A percentile compares a stretch with the other conserved stretches of the same genome.
These are phyloP conservation scores for Tapera naevia DNA, from an alignment of 2,797 vertebrate genomes.

Conservation along the genomic window DNA sequence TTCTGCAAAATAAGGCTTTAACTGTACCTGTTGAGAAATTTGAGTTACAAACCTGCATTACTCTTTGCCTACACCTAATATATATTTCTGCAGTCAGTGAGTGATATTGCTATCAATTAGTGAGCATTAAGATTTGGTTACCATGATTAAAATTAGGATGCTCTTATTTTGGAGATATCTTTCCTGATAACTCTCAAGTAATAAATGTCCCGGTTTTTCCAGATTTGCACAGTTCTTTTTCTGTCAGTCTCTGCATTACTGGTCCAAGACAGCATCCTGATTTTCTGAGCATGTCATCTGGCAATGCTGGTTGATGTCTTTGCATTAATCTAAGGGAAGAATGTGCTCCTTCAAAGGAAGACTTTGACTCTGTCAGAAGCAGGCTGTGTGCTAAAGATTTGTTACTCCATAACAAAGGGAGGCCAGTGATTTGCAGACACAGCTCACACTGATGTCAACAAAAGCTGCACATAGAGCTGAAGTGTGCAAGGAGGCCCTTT, in stretches of 20 bases:
- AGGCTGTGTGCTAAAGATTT: slow-evolving; percentile 37
- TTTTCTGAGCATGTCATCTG: not conserved
- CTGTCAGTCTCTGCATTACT: not conserved
- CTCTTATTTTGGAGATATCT: slow-evolving; percentile 6
- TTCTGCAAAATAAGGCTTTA: not conserved
- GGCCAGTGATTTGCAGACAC: slow-evolving; percentile 21
- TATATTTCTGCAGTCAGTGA: slow-evolving; percentile 14
- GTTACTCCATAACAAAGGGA: slow-evolving; percentile 22
- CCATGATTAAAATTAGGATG: not conserved
- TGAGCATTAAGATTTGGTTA: not conserved
- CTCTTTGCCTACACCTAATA: not conserved
- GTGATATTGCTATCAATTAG: not conserved
- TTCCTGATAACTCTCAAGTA: not conserved
- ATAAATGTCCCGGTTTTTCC: not conserved
- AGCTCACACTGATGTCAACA: not conserved
- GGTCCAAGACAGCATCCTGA: not conserved
- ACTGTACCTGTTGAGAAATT: not conserved
- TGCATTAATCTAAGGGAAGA: not conserved
- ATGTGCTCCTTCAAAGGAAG: slow-evolving; percentile 30
- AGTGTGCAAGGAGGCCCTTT: not conserved
- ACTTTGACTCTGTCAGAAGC: slow-evolving; percentile 5
- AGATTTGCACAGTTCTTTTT: not conserved
- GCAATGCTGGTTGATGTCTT: not conserved
- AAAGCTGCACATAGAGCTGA: not conserved
- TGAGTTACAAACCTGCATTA: not conserved